phyloP scores from a whole-genome alignment of 1,140 invertebrate genomes.

The Drosophila neocordata region DNA sequence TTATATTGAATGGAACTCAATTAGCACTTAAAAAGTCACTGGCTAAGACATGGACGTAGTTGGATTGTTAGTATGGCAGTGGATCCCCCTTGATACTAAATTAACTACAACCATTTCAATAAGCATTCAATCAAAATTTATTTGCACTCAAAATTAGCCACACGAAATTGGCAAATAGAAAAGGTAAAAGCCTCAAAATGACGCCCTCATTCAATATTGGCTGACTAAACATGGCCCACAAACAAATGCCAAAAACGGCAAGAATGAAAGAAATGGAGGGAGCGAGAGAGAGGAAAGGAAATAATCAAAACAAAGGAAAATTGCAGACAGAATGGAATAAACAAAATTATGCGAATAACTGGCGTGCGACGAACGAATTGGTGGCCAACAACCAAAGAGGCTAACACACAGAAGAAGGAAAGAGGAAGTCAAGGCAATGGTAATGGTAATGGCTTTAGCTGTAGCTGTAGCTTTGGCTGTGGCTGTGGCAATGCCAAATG shows the following conservation, averaged over 20 bases:
- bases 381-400: too few relatives aligned
- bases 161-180: constrained; percentile 51
- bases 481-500: constrained; percentile 4
- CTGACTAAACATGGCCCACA: constrained; percentile 55
- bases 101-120: constrained; percentile 28
- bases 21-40: neutral
- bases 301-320: constrained; percentile 7
- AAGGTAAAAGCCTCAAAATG: constrained; percentile 30
- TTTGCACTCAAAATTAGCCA: constrained; percentile 61
- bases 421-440: constrained; percentile 10
- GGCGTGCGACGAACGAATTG: constrained; percentile 29
- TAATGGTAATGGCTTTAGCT: too few relatives aligned
- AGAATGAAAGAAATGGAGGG: neutral
- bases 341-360: constrained; percentile 58
- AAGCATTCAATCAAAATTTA: constrained; percentile 53
- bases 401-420: neutral
- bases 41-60: neutral
- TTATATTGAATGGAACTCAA: neutral
- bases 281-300: neutral
- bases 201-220: constrained; percentile 57
- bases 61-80: neutral
- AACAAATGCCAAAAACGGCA: constrained; percentile 4
- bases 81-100: neutral
- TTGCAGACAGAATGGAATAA: constrained; percentile 40
- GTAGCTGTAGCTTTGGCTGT: too few relatives aligned